Evolutionary conservation across 2,113 vertebrate species (phyloP), one percentile per base, ranked within the genome.

Genomic region (Gasterosteus nipponicus): DNA sequence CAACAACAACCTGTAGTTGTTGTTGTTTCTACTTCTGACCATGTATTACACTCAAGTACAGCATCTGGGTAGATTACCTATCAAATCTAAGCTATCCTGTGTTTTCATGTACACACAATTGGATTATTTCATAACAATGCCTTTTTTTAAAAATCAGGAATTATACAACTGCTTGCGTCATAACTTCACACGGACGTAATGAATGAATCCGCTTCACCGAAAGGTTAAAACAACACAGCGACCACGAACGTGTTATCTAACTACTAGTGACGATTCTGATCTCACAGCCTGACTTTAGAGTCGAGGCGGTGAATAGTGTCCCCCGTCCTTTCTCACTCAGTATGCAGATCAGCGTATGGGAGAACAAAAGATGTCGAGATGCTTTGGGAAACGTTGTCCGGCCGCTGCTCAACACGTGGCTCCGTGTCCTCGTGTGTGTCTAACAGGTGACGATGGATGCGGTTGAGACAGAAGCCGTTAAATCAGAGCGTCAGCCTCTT

Each of bases 381-480:
- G 26, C 31, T 31, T 70, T 70, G n/a, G 15, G 14, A 49, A 12
- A 78, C 22, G 22, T 51, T 51, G 49, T 51, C 57, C 35, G 2
- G 9, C 47, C 22, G 60, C 18, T 0, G 5, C 19, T 64, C 35
- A 15, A 4, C 44, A 51, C 49, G 61, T 10, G 70, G 61, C 46
- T 26, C 29, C 41, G 33, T 82, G 35, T 41, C 44, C 44, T 10
- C 73, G 57, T n/a, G 57, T 53, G 16, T 31, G 33, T 58, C 2
- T 83, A 67, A 86, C 38, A 71, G 54, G 83, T 74, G 73, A 58
- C 56, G 76, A 84, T 73, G 66, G 78, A 84, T 78, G 82, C 39
- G 60, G 75, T 62, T 77, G 57, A 80, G 66, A 61, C 42, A 62
- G 18, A 16, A 79, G 31, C 70, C 83, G 86, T 89, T 77, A 88